Base-by-base conservation (phyloP, 2,888 invertebrate species). In the Palloptera scutellata region DNA sequence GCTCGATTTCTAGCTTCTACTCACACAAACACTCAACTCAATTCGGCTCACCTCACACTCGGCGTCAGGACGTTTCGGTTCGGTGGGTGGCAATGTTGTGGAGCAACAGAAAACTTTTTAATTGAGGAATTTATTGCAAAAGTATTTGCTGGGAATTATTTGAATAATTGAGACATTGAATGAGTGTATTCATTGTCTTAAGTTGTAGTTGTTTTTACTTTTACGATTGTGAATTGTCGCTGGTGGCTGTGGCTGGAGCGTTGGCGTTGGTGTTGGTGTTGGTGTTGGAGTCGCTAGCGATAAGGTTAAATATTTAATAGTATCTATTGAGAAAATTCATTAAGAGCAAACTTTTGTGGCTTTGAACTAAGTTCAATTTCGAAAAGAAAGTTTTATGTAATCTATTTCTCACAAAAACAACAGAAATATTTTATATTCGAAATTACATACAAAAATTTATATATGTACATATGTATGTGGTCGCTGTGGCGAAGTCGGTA, bases 1-100 rank as follows among this genome's bases (percentile, higher is more conserved):
- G 75, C 74, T 72, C 67, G 53, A 40, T 79, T 77, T 75, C 64
- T 74, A 71, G 74, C 4, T 15, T 4, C 5, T 30, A 4, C 30
- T 4, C 30, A 48, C n/a, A n/a, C 30, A 30, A 2, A 30, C 30
- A 30, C 1, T 6, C 10, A 48, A 48, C n/a, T 48, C n/a, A n/a
- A n/a, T n/a, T n/a, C n/a, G n/a, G n/a, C n/a, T 48, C 48, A n/a
- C 5, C 48, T 48, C 48, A 8, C 5, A 15, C 48, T 48, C n/a
- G 10, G 48, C 48, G 48, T 13, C 48, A 9, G 10, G n/a, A 11
- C 20, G 12, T 15, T 4, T 30, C 40, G 41, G n/a, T 61, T 1
- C 19, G 12, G 48, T 11, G 19, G n/a, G 15, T 42, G 15, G 13
- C n/a, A 4, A 6, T 58, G 15, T 58, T 12, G 13, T 20, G 15